Conservation (phyloP, 1,140 invertebrate genomes). For the Dufourea novaeangliae region DNA sequence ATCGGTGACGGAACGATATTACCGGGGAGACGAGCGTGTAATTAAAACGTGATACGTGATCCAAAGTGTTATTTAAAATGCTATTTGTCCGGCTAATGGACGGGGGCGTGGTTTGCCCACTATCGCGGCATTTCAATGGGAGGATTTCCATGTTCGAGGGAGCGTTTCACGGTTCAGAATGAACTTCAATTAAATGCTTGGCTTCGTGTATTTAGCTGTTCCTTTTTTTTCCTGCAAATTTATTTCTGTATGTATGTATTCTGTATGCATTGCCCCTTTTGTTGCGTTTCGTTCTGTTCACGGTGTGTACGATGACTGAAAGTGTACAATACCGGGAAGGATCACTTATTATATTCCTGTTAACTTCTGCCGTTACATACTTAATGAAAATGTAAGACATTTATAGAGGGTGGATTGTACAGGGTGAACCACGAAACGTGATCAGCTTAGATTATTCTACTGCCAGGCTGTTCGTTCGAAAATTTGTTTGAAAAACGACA, state of each 20-base stretch:
- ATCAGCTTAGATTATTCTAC: too few relatives aligned
- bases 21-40: slow-evolving; percentile 36
- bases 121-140: slow-evolving; percentile 19
- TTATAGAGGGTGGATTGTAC: too few relatives aligned
- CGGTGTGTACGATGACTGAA: too few relatives aligned
- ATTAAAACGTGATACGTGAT: slow-evolving; percentile 44
- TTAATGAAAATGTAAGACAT: too few relatives aligned
- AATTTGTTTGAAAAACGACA: too few relatives aligned
- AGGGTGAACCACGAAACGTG: too few relatives aligned
- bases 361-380: too few relatives aligned
- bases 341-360: too few relatives aligned
- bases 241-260: not conserved
- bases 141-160: not conserved
- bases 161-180: not conserved
- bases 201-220: too few relatives aligned
- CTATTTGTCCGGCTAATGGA: slow-evolving; percentile 41
- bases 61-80: slow-evolving; percentile 48
- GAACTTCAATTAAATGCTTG: not conserved
- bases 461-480: too few relatives aligned
- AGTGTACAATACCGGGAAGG: too few relatives aligned
- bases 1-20: slow-evolving; percentile 46
- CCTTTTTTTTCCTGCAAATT: not conserved
- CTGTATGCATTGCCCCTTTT: not conserved
- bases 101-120: slow-evolving; percentile 5
- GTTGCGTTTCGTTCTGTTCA: not conserved